Base-by-base conservation (phyloP, 2,888 invertebrate genomes). In the Toxonevra muliebris region DNA sequence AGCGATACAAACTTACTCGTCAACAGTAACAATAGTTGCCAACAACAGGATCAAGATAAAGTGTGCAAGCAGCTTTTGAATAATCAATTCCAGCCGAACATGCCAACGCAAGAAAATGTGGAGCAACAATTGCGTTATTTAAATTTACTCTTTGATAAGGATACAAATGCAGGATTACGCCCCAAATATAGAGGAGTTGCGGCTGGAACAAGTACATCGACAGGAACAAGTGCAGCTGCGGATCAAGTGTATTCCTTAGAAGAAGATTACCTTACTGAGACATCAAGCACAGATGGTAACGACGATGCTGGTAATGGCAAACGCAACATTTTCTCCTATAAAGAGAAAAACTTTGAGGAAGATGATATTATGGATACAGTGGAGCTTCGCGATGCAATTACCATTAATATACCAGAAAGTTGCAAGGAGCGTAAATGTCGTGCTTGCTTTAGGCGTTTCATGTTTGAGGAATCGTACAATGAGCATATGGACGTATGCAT, bases 381-480 rank as follows among this genome's bases (percentile, higher is more conserved):
- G 2, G 79, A 81, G 60, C 64, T 84, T 0, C 79, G 80, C 8
- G 81, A 81, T 60, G 75, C 78, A n/a, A 81, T 85, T n/a, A 82
- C 80, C 50, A 81, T 85, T 0, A 83, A 80, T 48, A 82, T 84
- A 68, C 84, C 85, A 0, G 81, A 83, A 42, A 81, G 80, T 17
- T 82, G 83, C 73, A 84, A 83, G 70, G 85, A 85, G 55, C 81
- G 84, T 19, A 85, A 85, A 68, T 85, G 85, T 64, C 76, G 80
- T 2, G 83, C 82, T 2, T 85, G 85, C 66, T 82, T 73, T 13
- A 77, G 80, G 40, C 80, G 85, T 7, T 85, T 82, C 59, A 85
- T 85, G 85, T 82, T 84, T 66, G 84, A 85, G 61, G 82, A 85
- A 2, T 78, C 84, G 0, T 83, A 81, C 66, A 77, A 79, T n/a